Evolutionary conservation across 1,140 invertebrate genomes (phyloP), one percentile per base, ranked within the genome.

Genomic region (Zophobas atratus): DNA sequence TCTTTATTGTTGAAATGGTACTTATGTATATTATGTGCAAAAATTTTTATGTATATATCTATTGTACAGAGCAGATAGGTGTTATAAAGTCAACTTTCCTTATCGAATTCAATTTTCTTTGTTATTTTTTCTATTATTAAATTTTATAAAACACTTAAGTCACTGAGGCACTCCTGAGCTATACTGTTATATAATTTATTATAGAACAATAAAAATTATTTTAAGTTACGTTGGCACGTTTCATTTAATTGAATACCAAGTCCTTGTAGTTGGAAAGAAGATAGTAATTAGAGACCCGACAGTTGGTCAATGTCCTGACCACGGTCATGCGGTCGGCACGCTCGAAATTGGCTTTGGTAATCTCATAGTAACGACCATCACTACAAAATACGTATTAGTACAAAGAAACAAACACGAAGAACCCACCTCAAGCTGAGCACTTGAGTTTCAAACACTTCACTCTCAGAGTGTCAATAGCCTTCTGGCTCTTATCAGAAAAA

Each of bases 291-390:
- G 95, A 96, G 0, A 97, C 95, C 78, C 93, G 88, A 86, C 96
- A 99, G 86, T 96, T 98, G 43, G 96, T 99, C 4, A 95, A 95
- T 5, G 98, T 99, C 36, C 98, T 89, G 0, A 99, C 98, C 6
- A 99, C 97, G 0, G 98, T 99, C 56, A 92, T 92, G 80, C 98
- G 90, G 87, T 99, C 98, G 1, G 99, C 98, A 82, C 99, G 90
- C 87, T 99, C 98, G 86, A 99, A 99, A 87, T 99, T 99, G 0
- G 98, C 98, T 87, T 99, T 99, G 6, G 99, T 98, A 79, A 99
- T 95, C 89, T 99, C 99, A 85, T 99, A 99, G 87, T 99, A 99
- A 73, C 98, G 95, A 1, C 99, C 99, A 87, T 99, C 99, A 86
- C 97, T 99, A 84, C 86, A 91, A 88, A 85, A 85, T 83, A 84